Percentiles rank a stretch among this genome's conserved stretches.
Evolutionary conservation across 2,888 invertebrate species (phyloP).

Genomic region (Macaria notata): DNA sequence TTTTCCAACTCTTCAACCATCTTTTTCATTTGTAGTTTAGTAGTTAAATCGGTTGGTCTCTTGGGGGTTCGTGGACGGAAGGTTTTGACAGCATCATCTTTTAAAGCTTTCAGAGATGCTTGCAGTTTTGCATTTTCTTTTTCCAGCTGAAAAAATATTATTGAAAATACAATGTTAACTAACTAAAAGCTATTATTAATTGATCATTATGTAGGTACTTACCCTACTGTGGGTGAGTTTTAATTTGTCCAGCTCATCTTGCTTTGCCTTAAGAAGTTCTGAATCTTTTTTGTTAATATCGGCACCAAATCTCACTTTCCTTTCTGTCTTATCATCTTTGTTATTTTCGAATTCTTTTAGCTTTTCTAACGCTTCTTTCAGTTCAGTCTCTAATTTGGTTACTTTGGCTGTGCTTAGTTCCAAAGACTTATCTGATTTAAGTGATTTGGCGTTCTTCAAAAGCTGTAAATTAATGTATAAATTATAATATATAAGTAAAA

Average conservation of each 20-base stretch:
- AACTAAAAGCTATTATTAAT: conserved; percentile 2
- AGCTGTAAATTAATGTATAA: conserved; percentile 56
- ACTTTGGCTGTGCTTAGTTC: conserved; percentile 84
- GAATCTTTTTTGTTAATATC: conserved; percentile 68
- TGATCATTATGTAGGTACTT: conserved; percentile 16
- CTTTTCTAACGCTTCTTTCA: conserved; percentile 82
- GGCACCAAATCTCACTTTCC: conserved; percentile 74
- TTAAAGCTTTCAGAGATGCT: conserved; percentile 84
- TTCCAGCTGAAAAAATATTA: conserved; percentile 68
- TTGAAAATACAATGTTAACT: background rate
- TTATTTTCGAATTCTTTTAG: conserved; percentile 79
- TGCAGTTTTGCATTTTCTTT: conserved; percentile 86
- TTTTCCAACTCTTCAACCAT: conserved; percentile 94
- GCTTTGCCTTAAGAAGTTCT: conserved; percentile 67
- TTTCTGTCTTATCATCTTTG: conserved; percentile 77
- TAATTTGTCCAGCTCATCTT: conserved; percentile 79
- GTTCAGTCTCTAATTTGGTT: conserved; percentile 83
- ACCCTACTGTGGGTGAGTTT: conserved; percentile 78
- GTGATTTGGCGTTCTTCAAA: conserved; percentile 77
- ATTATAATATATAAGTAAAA: background rate
- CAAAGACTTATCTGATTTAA: conserved; percentile 78
- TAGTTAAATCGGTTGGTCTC: conserved; percentile 87
- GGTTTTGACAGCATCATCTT: conserved; percentile 84
- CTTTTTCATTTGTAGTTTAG: conserved; percentile 88
- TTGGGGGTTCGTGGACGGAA: conserved; percentile 88